Base-by-base conservation (phyloP, 2,797 vertebrate species). In the Oophaga sylvatica region DNA sequence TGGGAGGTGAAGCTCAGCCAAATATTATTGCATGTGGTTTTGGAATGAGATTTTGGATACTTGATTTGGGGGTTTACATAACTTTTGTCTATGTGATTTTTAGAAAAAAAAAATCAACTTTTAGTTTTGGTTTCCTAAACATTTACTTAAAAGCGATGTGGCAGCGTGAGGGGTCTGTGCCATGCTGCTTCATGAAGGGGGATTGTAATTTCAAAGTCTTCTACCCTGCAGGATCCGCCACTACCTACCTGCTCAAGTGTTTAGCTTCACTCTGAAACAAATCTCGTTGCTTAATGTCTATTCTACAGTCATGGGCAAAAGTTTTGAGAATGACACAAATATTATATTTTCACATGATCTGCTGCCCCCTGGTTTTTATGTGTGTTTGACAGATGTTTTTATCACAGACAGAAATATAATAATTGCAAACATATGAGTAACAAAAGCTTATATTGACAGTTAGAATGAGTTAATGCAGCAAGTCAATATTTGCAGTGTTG, bases 251-350 rank as follows among this genome's bases (percentile, higher is more conserved):
- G 26, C 80, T 35, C 67, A 78, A 77, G 86, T 77, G 73, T 83
- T 84, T 84, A 88, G 80, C 81, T 84, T 73, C 77, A 20, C 57
- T 81, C 7, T 57, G 65, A 81, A 75, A 81, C 71, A 75, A 85
- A 85, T 88, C 78, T 78, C 68, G 68, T 63, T 81, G 83, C 70
- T 81, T 88, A 85, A 89, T 78, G 76, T 22, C 53, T 87, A 81
- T 63, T 68, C 45, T n/a, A n/a, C n/a, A n/a, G n/a, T n/a, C n/a
- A n/a, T n/a, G n/a, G n/a, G n/a, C n/a, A n/a, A n/a, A n/a, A n/a
- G n/a, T n/a, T n/a, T n/a, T n/a, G n/a, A n/a, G n/a, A n/a, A n/a
- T n/a, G n/a, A n/a, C n/a, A n/a, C n/a, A n/a, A n/a, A n/a, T n/a
- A n/a, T n/a, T n/a, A n/a, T n/a, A n/a, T n/a, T n/a, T n/a, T n/a